Evolutionary conservation across 2,113 vertebrate genomes (phyloP).

Genomic region (Calidris pugnax): DNA sequence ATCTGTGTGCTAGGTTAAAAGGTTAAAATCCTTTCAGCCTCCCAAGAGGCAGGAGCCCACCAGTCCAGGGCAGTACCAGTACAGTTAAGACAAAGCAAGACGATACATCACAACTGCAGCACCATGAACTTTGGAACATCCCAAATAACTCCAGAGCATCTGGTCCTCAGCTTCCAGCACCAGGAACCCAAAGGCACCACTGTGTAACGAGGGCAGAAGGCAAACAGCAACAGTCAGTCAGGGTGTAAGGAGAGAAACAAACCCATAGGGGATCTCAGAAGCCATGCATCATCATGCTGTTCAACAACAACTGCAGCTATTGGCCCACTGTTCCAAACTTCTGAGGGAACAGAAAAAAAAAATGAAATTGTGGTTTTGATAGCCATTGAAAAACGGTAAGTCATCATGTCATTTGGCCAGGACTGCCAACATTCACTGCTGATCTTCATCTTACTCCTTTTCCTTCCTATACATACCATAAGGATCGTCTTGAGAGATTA

Average conservation of each 20-base stretch:
- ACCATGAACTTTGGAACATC: conserved; percentile 4
- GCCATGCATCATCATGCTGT: neutral
- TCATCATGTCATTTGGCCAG: neutral
- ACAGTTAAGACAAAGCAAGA: neutral
- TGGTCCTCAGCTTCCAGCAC: conserved; percentile 24
- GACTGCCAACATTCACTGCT: neutral
- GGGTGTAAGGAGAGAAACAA: neutral
- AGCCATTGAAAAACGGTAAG: neutral
- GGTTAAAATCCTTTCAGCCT: neutral
- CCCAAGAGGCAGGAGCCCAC: neutral
- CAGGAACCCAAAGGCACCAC: neutral
- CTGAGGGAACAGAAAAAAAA: neutral
- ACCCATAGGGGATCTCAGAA: neutral
- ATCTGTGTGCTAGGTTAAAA: neutral
- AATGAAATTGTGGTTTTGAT: neutral
- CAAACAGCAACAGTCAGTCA: neutral
- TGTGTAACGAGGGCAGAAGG: conserved; percentile 15
- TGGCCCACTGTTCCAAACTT: neutral
- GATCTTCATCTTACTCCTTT: neutral
- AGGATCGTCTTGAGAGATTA: neutral
- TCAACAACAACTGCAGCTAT: neutral
- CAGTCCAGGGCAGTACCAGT: neutral
- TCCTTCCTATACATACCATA: neutral
- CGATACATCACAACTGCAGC: neutral
- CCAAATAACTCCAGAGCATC: neutral